Percentiles rank a stretch among this genome's conserved stretches.
These are phyloP conservation scores for Diachasma alloeum DNA, from an alignment of 1,140 invertebrate genomes.

Conservation along the genomic window DNA sequence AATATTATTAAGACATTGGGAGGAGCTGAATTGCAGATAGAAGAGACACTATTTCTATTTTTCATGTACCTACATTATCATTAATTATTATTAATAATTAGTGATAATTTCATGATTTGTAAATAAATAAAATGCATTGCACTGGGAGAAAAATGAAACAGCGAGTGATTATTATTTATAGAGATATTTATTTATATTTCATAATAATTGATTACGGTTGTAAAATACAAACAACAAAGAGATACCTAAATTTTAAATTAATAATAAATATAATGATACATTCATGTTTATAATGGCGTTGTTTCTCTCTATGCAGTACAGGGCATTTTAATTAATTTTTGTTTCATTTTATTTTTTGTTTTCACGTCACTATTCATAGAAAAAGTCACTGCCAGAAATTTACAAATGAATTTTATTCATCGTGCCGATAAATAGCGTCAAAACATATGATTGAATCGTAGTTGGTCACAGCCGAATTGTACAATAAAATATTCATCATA, in stretches of 20 bases:
- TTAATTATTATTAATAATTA: conserved; percentile 27
- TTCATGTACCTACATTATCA: conserved; percentile 68
- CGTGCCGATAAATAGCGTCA: no score
- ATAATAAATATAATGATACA: conserved; percentile 66
- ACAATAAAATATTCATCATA: conserved; percentile 13
- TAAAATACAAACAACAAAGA: conserved; percentile 67
- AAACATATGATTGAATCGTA: no score
- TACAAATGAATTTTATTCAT: background rate
- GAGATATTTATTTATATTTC: conserved; percentile 63
- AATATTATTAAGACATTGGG: conserved; percentile 73
- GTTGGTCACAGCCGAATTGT: conserved; percentile 33
- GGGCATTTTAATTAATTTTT: conserved; percentile 39
- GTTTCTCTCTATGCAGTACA: conserved; percentile 56
- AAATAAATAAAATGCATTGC: no score
- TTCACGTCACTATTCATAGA: conserved; percentile 54
- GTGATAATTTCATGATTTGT: background rate
- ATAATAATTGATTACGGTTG: conserved; percentile 62
- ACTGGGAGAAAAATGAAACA: no score
- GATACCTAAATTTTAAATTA: conserved; percentile 64
- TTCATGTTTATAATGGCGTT: conserved; percentile 62
- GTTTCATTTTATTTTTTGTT: background rate
- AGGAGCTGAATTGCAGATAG: conserved; percentile 73
- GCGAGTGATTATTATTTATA: conserved; percentile 46
- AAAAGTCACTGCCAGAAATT: conserved; percentile 52
- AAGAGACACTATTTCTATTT: conserved; percentile 79